A percentile compares a stretch with the other conserved stretches of the same genome.
Conservation (phyloP, 30 jellyfish, hydroid and myxozoan genomes). For the Mastigias papua region DNA sequence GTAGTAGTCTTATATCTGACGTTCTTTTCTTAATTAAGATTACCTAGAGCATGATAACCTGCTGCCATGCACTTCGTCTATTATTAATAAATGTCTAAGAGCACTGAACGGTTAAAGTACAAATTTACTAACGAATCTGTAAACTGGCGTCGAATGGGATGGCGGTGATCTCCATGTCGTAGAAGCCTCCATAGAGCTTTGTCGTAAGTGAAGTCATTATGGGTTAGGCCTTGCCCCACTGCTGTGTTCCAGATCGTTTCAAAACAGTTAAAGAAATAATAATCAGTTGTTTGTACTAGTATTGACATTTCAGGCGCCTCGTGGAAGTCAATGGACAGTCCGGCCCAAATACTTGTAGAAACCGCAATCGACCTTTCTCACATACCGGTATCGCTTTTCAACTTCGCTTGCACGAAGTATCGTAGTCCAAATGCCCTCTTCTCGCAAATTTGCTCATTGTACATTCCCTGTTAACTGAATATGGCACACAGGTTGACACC, state of each 20-base stretch:
- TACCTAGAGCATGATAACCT: slow-evolving; percentile 17
- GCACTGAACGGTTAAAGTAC: neutral
- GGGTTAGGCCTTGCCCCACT: neutral
- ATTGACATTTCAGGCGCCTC: slow-evolving; percentile 61
- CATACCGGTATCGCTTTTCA: slow-evolving; percentile 45
- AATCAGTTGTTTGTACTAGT: slow-evolving; percentile 8
- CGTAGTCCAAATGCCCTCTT: neutral
- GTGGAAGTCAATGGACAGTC: slow-evolving; percentile 25
- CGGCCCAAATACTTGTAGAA: slow-evolving; percentile 33
- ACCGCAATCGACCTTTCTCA: slow-evolving; percentile 76
- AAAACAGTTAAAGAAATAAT: neutral
- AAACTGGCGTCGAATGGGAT: slow-evolving; percentile 8
- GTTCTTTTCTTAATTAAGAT: slow-evolving; percentile 1
- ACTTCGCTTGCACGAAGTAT: slow-evolving; percentile 18
- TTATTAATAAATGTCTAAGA: slow-evolving; percentile 12
- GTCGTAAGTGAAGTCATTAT: neutral
- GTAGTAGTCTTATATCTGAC: neutral
- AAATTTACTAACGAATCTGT: slow-evolving; percentile 1
- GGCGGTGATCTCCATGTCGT: neutral
- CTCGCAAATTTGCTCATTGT: neutral
- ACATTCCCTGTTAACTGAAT: neutral
- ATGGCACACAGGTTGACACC: slow-evolving; percentile 45
- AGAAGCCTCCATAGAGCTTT: neutral
- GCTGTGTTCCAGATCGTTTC: neutral
- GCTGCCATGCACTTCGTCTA: slow-evolving; percentile 38